Evolutionary conservation across 2,113 vertebrate genomes (phyloP), one percentile per base, ranked within the genome.

Genomic region (Sula dactylatra): DNA sequence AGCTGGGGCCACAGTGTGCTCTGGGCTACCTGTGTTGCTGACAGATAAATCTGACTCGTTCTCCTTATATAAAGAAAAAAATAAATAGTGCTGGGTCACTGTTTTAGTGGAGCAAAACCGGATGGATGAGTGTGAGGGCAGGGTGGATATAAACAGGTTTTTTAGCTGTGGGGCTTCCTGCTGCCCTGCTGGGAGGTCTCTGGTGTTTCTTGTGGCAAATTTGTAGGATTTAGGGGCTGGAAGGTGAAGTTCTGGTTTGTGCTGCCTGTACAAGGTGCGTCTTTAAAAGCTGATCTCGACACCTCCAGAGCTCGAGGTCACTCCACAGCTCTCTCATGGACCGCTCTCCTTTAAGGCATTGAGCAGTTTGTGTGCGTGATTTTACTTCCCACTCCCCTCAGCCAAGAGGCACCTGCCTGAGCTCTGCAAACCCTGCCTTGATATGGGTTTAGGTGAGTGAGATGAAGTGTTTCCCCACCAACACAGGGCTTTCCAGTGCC

Each of bases 21-120:
- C 67, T 31, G 34, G 62, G 77, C 56, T 86, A 59, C 34, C 61
- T 9, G 34, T 31, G 56, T 20, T 76, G 42, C 38, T 64, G 67
- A 21, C 36, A 45, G 72, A 62, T 62, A 40, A 80, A 71, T 82
- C 61, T 70, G 77, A 61, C 77, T 86, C 62, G 13, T 80, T 45
- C 45, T 71, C 25, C 7, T 5, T 3, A 22, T 17, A 11, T 25
- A 26, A 31, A 55, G 21, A 4, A 45, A 36, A 36, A 45, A 50
- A 13, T 2, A 34, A 65, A 14, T 31, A 64, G 61, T 0, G 0
- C 61, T 45, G 61, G 8, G 27, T 50, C 0, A 4, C n/a, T 71
- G 45, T 29, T 59, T 71, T 55, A 16, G 34, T 36, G 32, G 19
- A 62, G 64, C 42, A 58, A 25, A 62, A 49, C 27, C 2, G 0